Conservation (phyloP, 2,113 vertebrate species). For the Aramus guarauna region DNA sequence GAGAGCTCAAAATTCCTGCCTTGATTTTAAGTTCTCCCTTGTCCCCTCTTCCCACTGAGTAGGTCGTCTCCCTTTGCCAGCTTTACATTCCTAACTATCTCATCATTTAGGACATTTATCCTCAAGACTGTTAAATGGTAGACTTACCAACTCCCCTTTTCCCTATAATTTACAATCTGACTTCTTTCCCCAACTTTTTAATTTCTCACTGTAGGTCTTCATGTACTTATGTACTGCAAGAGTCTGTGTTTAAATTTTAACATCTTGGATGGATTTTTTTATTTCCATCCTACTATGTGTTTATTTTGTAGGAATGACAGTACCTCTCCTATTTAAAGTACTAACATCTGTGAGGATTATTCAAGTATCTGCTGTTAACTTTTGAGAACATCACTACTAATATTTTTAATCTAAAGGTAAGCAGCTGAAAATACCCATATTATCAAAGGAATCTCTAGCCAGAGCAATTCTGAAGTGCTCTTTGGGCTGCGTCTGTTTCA, state of each 20-base stretch:
- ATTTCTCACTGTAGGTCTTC: neutral
- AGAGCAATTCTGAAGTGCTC: neutral
- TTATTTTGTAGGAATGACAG: neutral
- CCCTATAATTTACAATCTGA: neutral
- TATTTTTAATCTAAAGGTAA: neutral
- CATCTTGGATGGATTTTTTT: neutral
- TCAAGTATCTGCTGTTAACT: neutral
- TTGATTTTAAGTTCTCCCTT: neutral
- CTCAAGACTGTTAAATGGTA: neutral
- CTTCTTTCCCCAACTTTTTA: neutral
- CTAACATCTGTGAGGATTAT: neutral
- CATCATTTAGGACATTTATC: neutral
- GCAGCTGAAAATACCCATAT: neutral
- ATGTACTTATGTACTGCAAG: neutral
- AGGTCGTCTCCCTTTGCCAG: neutral
- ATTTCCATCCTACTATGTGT: neutral
- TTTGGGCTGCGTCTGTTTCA: neutral
- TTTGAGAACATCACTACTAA: neutral
- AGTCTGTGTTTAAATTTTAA: neutral
- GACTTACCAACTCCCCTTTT: neutral
- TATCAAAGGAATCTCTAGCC: neutral
- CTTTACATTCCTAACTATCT: neutral
- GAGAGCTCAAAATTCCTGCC: neutral
- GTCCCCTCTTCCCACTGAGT: neutral
- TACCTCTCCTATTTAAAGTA: constrained; percentile 9